Base-by-base conservation (phyloP, 64 coral and sea anemone species). In the Stylophora pistillata region DNA sequence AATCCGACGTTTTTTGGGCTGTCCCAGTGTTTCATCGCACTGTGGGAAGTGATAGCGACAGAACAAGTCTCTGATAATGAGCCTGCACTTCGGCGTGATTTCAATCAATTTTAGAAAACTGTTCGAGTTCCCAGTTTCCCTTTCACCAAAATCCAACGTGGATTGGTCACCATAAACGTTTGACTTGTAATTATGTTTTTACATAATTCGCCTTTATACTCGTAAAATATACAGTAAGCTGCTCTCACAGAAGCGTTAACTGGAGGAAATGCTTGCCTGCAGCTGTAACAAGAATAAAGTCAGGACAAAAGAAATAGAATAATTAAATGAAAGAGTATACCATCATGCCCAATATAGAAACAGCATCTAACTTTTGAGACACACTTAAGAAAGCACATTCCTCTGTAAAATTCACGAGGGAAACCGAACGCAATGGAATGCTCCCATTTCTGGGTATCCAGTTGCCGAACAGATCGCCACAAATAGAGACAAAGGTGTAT, bases 21-120 rank as follows among this genome's bases (percentile, higher is more conserved):
- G 59, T 25, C 15, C 54, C 28, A 80, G 10, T 0, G 78, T 29
- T n/a, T 28, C 61, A 62, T 80, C 78, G 15, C 78, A 80, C 0
- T 56, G 55, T 15, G 55, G 78, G 57, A 61, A 80, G 32, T 60
- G 56, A 60, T 62, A 80, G 16, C 55, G 56, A 27, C 78, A 80
- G 28, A 33, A 80, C 56, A 80, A 61, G 30, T 80, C 78, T 80
- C 3, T 80, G 28, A 80, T 20, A 9, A 31, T 17, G 13, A 57
- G 55, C 32, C 20, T 15, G 25, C 78, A 80, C 0, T 32, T 16
- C n/a, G 59, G 3, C 2, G 53, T 10, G 26, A 80, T 80, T 60
- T 23, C 1, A 28, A 32, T 12, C 1, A 9, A 4, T 2, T 31
- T 18, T 16, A 60, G 32, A 18, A 32, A 61, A 32, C n/a, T n/a